A percentile compares a stretch with the other conserved stretches of the same genome.
These are phyloP conservation scores for Acanthosepion esculentum DNA, from an alignment of 2,888 invertebrate genomes.

Conservation along the genomic window DNA sequence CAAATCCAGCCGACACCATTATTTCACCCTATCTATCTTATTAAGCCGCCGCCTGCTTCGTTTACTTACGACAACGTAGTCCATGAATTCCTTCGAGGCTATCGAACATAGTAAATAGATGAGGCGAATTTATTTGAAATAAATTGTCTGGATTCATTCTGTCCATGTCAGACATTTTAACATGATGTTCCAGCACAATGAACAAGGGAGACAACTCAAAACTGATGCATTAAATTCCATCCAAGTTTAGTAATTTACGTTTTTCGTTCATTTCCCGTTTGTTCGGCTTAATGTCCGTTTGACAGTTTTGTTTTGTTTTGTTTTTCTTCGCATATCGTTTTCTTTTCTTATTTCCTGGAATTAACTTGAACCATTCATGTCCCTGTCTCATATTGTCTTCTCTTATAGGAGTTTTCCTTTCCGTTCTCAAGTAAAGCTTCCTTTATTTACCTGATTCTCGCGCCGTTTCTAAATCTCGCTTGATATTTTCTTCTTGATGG, in stretches of 20 bases:
- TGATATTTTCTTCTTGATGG: no score
- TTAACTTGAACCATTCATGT: no score
- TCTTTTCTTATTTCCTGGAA: no score
- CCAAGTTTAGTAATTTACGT: no score
- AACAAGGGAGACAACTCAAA: background rate
- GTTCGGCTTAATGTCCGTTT: background rate
- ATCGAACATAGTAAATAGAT: background rate
- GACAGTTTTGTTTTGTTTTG: no score
- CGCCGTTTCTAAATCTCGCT: no score
- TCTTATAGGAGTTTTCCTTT: no score
- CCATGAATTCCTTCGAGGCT: background rate
- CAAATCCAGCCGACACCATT: background rate
- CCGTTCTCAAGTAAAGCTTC: no score
- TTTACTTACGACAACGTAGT: background rate
- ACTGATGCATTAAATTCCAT: background rate
- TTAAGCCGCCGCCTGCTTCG: background rate
- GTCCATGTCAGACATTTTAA: background rate
- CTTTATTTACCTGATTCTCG: no score
- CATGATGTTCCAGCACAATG: background rate
- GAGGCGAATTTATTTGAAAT: background rate
- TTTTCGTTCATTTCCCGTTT: background rate
- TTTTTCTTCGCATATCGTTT: no score
- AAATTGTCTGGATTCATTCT: constrained; percentile 6
- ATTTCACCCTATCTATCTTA: background rate
- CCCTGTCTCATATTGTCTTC: no score